Base-by-base conservation (phyloP, 1,140 invertebrate genomes). In the Chymomyza costata region DNA sequence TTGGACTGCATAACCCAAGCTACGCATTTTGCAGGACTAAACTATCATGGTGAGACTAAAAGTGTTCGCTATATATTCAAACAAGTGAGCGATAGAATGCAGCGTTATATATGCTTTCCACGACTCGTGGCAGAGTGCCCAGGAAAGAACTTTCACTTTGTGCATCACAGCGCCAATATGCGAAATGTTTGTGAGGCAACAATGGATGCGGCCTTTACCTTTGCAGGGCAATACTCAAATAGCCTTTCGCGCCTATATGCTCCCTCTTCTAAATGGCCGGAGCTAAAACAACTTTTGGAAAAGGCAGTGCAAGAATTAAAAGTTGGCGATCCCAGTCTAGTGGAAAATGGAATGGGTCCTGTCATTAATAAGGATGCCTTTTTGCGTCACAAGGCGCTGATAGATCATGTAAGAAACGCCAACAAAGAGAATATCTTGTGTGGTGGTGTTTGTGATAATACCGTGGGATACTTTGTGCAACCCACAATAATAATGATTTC, bases 61-160 rank as follows among this genome's bases (percentile, higher is more conserved):
- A 98, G 96, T 0, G 99, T 98, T 84, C 92, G 93, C 69, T 89
- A 92, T 66, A 83, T 99, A 0, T 99, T 96, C 95, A 91, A 90
- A 61, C 91, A 95, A 87, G 94, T 98, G 41, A 94, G 94, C 7
- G 86, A 94, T 38, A 98, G 98, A 83, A 87, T 99, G 13, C 87
- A 90, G 28, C 90, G 86, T 1, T 99, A 97, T 83, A 90, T 86
- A 45, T 95, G 94, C 76, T 99, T 97, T 84, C 98, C 97, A 0
- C 90, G 96, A 58, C 86, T 99, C 1, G 93, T 99, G 62, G 93
- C 93, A 58, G 97, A 99, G 40, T 98, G 96, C 86, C 97, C 97
- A 16, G 97, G 97, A 0, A 99, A 99, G 86, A 99, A 99, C 87
- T 99, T 94, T 85, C 98, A 99, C 81, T 97, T 99, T 80, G 87